Base-by-base conservation (phyloP, 2,888 invertebrate species). In the Beris chalybata region DNA sequence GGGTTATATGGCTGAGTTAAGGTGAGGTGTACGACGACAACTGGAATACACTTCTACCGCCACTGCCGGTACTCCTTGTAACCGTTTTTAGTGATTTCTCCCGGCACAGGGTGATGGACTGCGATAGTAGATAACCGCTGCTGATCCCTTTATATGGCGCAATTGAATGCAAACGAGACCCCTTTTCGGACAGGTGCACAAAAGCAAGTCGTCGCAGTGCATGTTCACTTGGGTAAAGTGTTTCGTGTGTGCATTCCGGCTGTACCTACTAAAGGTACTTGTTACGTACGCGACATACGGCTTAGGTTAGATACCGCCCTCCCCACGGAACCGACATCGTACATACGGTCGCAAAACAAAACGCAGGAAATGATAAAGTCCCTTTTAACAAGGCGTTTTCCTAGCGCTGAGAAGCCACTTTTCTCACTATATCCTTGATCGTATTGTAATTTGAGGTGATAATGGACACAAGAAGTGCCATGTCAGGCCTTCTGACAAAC, bases 281-380 rank as follows among this genome's bases (percentile, higher is more conserved):
- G 29, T 45, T 29, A 45, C 31, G 31, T 59, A n/a, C 5, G 4
- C 11, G 38, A 38, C 38, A 38, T 38, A 7, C 38, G 38, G 38
- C 9, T 5, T 38, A 38, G 38, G 9, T 38, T 38, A 5, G 38
- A 38, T 38, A 9, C 38, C 38, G 38, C 22, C 22, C 22, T 22
- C 22, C 22, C 22, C 22, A 1, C 22, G 22, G 22, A 22, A 22
- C 22, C 22, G 22, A 38, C 38, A 38, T 38, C 38, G 3, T 9
- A 38, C 9, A 38, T 38, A 38, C 38, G 38, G 7, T 38, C 38
- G 38, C 13, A 59, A 61, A 66, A 56, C 59, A 64, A 54, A 66
- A 64, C 65, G 58, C 66, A 69, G 69, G 69, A 69, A 67, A 67
- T 66, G 69, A 59, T 59, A 66, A 64, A 63, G 61, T 47, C 65